These are phyloP conservation scores for Melinopterus prodromus DNA, from an alignment of 2,888 invertebrate species.

Conservation along the genomic window DNA sequence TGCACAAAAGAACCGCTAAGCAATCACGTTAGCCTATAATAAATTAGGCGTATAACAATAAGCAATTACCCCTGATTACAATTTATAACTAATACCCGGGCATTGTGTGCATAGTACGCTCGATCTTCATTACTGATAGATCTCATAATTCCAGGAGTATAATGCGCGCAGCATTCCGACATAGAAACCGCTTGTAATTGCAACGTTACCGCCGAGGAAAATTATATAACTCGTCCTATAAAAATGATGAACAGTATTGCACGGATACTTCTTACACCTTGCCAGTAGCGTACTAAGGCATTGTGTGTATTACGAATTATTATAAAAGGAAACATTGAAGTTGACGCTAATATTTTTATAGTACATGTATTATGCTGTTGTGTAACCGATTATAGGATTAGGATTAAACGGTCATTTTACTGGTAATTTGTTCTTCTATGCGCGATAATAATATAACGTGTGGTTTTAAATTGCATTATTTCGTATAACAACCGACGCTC, in stretches of 20 bases:
- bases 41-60: not conserved
- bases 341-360: no score
- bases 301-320: no score
- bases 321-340: no score
- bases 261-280: not conserved
- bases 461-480: no score
- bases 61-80: not conserved
- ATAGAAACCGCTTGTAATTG: not conserved
- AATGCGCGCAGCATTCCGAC: not conserved
- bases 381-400: no score
- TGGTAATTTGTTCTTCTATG: no score
- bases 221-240: constrained; percentile 4
- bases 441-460: no score
- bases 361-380: no score
- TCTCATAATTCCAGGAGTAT: not conserved
- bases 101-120: not conserved
- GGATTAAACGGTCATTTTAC: no score
- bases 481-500: no score
- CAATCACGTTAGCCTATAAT: not conserved
- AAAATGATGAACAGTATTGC: not conserved
- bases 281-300: not conserved
- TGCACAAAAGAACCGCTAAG: not conserved
- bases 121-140: not conserved
- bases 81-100: not conserved
- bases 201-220: not conserved